Conservation (phyloP, 1,140 invertebrate species). For the Psilanteris sp. region DNA sequence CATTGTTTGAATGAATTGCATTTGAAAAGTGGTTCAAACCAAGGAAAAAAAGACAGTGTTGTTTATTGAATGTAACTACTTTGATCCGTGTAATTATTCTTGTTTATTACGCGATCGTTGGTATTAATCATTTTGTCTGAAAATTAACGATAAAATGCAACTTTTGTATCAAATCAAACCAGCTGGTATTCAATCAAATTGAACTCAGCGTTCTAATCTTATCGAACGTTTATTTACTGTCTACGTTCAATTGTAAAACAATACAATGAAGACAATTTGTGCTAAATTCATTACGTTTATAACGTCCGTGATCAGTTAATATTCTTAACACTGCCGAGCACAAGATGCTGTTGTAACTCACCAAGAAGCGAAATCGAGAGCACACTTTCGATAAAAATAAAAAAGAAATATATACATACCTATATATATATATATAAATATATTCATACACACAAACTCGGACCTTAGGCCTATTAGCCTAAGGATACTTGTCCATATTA, state of each 20-base stretch:
- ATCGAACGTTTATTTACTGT: conserved; percentile 1
- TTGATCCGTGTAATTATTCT: background rate
- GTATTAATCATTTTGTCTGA: no score
- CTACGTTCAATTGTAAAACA: conserved; percentile 1
- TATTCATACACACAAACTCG: conserved; percentile 62
- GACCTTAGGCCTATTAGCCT: conserved; percentile 76
- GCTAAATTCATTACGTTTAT: conserved; percentile 29
- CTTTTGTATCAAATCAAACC: no score
- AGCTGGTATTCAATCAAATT: no score
- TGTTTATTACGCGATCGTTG: no score
- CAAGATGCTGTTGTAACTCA: conserved; percentile 60
- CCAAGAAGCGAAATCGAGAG: conserved; percentile 56
- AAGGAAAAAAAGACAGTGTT: conserved; percentile 21
- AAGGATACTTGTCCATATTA: conserved; percentile 79
- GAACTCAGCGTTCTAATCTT: background rate
- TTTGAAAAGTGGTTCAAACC: conserved; percentile 19
- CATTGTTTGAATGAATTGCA: conserved; percentile 8
- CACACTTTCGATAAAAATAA: conserved; percentile 61
- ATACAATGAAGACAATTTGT: conserved; percentile 37
- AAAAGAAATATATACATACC: conserved; percentile 42
- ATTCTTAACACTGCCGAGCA: conserved; percentile 60
- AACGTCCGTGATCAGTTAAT: conserved; percentile 29
- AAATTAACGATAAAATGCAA: no score
- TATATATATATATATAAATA: conserved; percentile 57
- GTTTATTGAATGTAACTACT: conserved; percentile 6